phyloP scores from a whole-genome alignment of 2,113 vertebrate species.

The Phocoena phocoena region DNA sequence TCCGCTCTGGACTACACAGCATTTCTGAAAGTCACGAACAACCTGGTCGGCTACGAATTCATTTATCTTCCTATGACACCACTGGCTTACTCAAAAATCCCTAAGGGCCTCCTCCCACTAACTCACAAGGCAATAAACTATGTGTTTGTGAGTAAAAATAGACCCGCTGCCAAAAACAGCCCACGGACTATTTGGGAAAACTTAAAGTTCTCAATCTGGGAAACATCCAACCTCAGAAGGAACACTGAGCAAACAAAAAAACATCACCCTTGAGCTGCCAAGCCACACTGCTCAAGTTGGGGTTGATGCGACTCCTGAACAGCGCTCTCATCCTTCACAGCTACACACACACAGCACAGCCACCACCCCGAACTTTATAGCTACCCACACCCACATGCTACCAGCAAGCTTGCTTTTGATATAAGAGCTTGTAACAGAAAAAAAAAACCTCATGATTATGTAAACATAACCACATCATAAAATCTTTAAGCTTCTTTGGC shows the following conservation, averaged over 20 bases:
- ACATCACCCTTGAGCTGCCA: background rate
- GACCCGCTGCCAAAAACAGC: constrained; percentile 63
- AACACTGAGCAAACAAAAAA: constrained; percentile 53
- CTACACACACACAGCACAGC: background rate
- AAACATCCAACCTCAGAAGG: constrained; percentile 29
- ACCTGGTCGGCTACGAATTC: background rate
- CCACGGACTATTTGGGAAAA: constrained; percentile 63
- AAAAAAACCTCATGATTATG: background rate
- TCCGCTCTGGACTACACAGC: background rate
- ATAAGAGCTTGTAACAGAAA: background rate
- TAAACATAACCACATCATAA: background rate
- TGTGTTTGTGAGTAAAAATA: constrained; percentile 67
- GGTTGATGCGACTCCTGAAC: background rate
- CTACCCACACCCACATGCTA: background rate
- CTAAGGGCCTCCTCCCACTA: constrained; percentile 54
- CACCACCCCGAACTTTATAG: background rate
- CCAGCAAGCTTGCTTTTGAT: background rate
- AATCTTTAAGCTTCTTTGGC: background rate
- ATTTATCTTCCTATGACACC: constrained; percentile 53
- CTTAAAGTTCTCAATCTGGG: constrained; percentile 60
- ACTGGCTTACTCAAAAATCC: constrained; percentile 51
- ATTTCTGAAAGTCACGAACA: constrained; percentile 24
- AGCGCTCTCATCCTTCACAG: background rate
- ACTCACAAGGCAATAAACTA: constrained; percentile 64
- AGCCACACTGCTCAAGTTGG: background rate